Conservation (phyloP, 2,888 invertebrate species). For the Hecatera dysodea region DNA sequence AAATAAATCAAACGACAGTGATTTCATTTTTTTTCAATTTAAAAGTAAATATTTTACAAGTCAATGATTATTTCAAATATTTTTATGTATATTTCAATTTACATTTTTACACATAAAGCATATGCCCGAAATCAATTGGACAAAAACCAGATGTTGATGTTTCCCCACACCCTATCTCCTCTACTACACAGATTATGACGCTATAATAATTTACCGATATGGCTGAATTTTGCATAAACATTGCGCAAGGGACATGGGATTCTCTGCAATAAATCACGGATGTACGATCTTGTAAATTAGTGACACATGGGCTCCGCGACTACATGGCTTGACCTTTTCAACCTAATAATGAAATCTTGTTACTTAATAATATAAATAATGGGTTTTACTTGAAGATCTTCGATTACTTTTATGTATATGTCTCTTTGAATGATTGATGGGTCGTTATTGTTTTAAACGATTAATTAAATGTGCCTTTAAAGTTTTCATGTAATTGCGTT, state of each 20-base stretch:
- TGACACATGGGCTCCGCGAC: constrained; percentile 22
- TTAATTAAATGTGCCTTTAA: constrained; percentile 24
- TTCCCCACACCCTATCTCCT: constrained; percentile 34
- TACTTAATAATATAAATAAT: constrained; percentile 35
- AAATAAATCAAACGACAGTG: background rate
- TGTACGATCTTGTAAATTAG: constrained; percentile 43
- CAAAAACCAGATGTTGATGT: background rate
- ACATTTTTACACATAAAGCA: background rate
- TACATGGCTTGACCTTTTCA: constrained; percentile 36
- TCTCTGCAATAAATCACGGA: constrained; percentile 59
- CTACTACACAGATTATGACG: constrained; percentile 27
- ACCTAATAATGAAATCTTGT: constrained; percentile 37
- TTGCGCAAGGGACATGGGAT: constrained; percentile 40
- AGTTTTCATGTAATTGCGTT: background rate
- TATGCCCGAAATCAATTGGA: background rate
- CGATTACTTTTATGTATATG: constrained; percentile 25
- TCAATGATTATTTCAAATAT: background rate
- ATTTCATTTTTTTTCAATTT: background rate
- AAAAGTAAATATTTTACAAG: background rate
- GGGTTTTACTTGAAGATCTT: constrained; percentile 18
- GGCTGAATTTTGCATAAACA: constrained; percentile 60
- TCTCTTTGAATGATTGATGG: constrained; percentile 12
- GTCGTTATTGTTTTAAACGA: constrained; percentile 29
- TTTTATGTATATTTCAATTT: background rate
- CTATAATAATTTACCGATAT: constrained; percentile 58